Conservation (phyloP, 1,140 invertebrate genomes). For the Stenopsyche tienmushanensis region DNA sequence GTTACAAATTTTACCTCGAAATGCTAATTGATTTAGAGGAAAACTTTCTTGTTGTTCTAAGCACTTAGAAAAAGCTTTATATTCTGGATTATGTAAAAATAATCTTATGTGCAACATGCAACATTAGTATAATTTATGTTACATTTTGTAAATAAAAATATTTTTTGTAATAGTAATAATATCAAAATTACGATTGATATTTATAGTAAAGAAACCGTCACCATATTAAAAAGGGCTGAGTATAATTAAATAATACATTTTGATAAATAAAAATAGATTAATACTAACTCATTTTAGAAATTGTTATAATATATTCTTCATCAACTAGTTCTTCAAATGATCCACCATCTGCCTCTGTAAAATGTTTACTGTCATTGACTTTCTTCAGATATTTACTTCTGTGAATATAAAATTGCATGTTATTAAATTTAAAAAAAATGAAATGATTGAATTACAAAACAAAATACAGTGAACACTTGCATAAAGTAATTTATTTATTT, state of each 20-base stretch:
- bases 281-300: slow-evolving; percentile 22
- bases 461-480: background rate
- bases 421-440: background rate
- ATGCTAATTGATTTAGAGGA: too few species aligned
- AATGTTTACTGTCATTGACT: slow-evolving; percentile 17
- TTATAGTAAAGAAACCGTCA: background rate
- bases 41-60: too few species aligned
- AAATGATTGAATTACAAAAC: background rate
- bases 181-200: background rate
- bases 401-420: too few species aligned
- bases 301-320: slow-evolving; percentile 26
- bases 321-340: slow-evolving; percentile 35
- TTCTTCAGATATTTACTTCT: slow-evolving; percentile 13
- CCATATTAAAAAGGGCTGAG: background rate
- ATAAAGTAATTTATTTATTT: too few species aligned
- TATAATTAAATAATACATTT: background rate
- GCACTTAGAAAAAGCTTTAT: too few species aligned
- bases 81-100: too few species aligned
- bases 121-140: background rate
- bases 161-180: background rate
- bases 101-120: too few species aligned
- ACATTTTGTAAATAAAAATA: background rate
- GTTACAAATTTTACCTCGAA: too few species aligned
- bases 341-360: slow-evolving; percentile 30
- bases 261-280: background rate